Conservation (phyloP, 2,113 vertebrate species). For the Cephalopterus ornatus region DNA sequence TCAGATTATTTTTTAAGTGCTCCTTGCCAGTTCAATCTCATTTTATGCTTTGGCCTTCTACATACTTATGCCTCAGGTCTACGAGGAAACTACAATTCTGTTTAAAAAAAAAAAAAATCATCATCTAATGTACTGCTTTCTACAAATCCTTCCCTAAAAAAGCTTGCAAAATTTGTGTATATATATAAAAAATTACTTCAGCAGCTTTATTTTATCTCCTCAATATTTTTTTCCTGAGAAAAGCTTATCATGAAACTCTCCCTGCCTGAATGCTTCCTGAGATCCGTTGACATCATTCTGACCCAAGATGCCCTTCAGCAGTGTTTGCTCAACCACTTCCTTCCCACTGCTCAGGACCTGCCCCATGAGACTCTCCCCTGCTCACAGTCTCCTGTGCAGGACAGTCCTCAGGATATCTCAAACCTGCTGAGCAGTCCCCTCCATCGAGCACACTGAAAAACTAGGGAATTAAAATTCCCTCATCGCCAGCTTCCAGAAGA, state of each 20-base stretch:
- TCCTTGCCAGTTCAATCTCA: background rate
- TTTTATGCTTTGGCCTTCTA: background rate
- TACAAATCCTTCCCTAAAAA: background rate
- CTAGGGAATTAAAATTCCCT: background rate
- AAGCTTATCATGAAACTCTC: background rate
- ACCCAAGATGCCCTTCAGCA: background rate
- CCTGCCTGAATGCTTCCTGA: background rate
- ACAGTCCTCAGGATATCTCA: background rate
- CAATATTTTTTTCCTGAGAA: background rate
- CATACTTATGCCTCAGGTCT: background rate
- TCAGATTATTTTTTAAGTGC: background rate
- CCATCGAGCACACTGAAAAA: fast-evolving
- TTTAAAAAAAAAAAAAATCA: background rate
- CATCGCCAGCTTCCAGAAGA: background rate
- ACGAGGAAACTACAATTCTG: background rate
- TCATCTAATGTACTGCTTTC: background rate
- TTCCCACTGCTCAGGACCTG: background rate
- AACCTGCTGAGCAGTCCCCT: background rate
- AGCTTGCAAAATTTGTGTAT: background rate
- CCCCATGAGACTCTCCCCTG: background rate
- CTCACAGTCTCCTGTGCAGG: background rate
- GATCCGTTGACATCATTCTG: background rate
- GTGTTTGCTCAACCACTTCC: background rate
- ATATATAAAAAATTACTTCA: background rate
- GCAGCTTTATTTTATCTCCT: background rate